Base-by-base conservation (phyloP, 2,113 vertebrate species). In the Entelurus aequoreus region DNA sequence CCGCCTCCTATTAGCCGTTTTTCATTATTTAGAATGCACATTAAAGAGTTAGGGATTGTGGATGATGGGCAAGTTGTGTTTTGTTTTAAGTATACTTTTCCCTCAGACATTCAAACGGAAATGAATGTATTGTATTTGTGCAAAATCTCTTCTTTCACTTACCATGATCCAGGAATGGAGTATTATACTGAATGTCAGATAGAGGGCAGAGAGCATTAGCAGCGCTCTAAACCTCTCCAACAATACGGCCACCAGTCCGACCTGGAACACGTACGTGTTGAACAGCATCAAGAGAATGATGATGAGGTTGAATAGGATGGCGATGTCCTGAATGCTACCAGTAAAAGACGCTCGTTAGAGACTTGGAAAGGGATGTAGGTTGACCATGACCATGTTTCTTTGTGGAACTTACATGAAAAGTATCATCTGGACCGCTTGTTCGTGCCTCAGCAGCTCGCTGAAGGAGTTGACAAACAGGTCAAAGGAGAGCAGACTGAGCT, bases 221-320 rank as follows among this genome's bases (percentile, higher is more conserved):
- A 93, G 91, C 0, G 90, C 89, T 77, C 94, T 94, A 85, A 97
- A 97, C 1, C 94, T 93, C 38, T 92, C 92, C 79, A 95, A 89
- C 0, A 98, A 88, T 1, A 98, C 86, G 37, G 84, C 93, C 35
- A 98, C 92, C 75, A 98, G 80, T 8, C 95, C 95, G 0, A 95
- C 93, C 84, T 95, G 94, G 91, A 98, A 98, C 48, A 98, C 89
- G 85, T 93, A 97, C 68, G 95, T 98, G 89, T 95, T 97, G 82
- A 97, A 98, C 82, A 97, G 92, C 95, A 96, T 96, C 86, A 98
- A 85, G 86, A 97, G 94, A 60, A 98, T 66, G 73, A 98, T 93
- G 93, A 97, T 93, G 86, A 94, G 73, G 15, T 95, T 97, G 80
- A 98, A 96, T 73, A 98, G 92, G 69, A 92, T 70, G 12, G 89